These are phyloP conservation scores for Cephalotes varians DNA, from an alignment of 2,888 invertebrate species.

Conservation along the genomic window DNA sequence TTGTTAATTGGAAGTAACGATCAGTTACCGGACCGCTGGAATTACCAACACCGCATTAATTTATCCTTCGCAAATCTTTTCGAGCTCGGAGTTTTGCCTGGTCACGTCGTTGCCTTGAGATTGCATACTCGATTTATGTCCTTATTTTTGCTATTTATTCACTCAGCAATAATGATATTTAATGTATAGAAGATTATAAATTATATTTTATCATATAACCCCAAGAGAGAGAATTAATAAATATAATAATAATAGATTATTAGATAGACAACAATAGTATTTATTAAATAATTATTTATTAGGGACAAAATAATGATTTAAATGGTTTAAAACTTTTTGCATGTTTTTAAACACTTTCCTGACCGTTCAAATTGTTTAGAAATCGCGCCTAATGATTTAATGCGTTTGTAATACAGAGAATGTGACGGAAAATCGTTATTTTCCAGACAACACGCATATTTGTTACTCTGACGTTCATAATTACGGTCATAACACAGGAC, in stretches of 20 bases:
- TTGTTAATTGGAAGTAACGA: background rate
- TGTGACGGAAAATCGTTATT: conserved; percentile 14
- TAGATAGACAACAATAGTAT: background rate
- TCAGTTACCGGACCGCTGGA: background rate
- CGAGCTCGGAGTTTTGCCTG: background rate
- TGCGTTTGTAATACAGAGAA: background rate
- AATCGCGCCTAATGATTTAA: background rate
- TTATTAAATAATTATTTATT: conserved; percentile 6
- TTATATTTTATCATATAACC: background rate
- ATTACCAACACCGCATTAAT: background rate
- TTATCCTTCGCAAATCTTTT: background rate
- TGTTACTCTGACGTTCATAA: conserved; percentile 6
- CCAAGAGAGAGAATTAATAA: background rate
- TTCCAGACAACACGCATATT: background rate
- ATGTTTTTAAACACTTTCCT: background rate
- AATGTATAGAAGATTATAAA: background rate
- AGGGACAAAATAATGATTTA: too few relatives aligned
- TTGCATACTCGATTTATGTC: background rate
- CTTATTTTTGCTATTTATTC: background rate
- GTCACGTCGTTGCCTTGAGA: background rate
- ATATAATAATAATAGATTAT: background rate
- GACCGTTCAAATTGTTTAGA: background rate
- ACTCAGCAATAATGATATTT: background rate
- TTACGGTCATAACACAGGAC: conserved; percentile 6
- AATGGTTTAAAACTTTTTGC: background rate